Base-by-base conservation (phyloP, 2,888 invertebrate genomes). In the Cinara cedri region DNA sequence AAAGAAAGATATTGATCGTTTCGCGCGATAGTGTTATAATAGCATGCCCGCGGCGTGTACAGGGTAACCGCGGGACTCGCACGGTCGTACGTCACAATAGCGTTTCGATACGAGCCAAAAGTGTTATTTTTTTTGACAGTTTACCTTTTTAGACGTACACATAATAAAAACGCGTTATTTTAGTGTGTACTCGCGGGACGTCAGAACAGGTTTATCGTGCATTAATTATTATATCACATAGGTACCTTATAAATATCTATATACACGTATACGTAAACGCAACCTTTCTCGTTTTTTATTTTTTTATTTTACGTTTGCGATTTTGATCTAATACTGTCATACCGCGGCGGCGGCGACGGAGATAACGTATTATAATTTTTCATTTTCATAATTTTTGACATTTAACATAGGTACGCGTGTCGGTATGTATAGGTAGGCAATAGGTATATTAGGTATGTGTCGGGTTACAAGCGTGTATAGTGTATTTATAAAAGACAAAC, bases 311-410 rank as follows among this genome's bases (percentile, higher is more conserved):
- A 46, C 21, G 24, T 14, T 72, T 11, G 11, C 8, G 10, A 62
- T 72, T 62, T 72, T 3, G 34, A 72, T 62, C 72, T 49, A 62
- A 62, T 51, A 51, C 72, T 49, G 34, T 49, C 72, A 10, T 19
- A 24, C 26, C 24, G 8, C n/a, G 49, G 49, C 34, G 34, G 34
- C 34, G 49, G 49, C 34, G 34, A 6, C 34, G 34, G 24, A 63
- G 42, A 63, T 42, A 60, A 14, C 19, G 13, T 44, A 44, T 16
- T 9, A 44, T 8, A 13, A 65, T 44, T 14, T 65, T 46, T 46
- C 13, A 3, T 65, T 46, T 65, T 49, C 6, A 11, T 24, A 46
- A 66, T 49, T 66, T 34, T 66, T 16, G 46, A 49, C 10, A 21
- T 55, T 10, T 46, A 9, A 9, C 44, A 21, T 65, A 34, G 34